These are phyloP conservation scores for Sphaerophoria taeniata DNA, from an alignment of 2,888 invertebrate genomes.

Conservation along the genomic window DNA sequence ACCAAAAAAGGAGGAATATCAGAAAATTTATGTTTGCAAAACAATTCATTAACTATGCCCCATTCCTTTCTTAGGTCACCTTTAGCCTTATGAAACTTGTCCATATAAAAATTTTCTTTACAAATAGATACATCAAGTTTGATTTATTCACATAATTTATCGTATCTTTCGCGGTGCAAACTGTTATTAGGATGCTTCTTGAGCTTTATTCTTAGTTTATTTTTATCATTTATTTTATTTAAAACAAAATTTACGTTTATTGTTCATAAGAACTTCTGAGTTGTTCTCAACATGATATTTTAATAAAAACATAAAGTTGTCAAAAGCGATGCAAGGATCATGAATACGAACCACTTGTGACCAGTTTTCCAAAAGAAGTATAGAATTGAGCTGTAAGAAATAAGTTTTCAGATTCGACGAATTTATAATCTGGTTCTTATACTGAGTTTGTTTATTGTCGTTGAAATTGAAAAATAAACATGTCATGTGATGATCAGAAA, in stretches of 20 bases:
- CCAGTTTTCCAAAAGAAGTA: neutral
- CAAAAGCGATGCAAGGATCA: neutral
- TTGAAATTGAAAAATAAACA: slow-evolving; percentile 12
- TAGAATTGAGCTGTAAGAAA: neutral
- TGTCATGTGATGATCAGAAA: slow-evolving; percentile 14
- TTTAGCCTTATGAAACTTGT: neutral
- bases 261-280: neutral
- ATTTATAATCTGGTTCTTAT: neutral
- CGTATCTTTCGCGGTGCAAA: neutral
- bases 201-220: neutral
- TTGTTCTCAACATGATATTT: neutral
- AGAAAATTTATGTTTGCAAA: neutral
- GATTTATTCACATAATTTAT: neutral
- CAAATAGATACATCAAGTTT: neutral
- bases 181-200: neutral
- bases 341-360: neutral
- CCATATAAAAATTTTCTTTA: neutral
- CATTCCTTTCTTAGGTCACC: neutral
- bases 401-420: neutral
- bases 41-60: neutral
- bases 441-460: too few relatives aligned
- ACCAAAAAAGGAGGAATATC: neutral
- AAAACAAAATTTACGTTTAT: neutral
- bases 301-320: neutral
- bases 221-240: neutral